These are phyloP conservation scores for Heliconius aoede DNA, from an alignment of 2,888 invertebrate genomes.

Conservation along the genomic window DNA sequence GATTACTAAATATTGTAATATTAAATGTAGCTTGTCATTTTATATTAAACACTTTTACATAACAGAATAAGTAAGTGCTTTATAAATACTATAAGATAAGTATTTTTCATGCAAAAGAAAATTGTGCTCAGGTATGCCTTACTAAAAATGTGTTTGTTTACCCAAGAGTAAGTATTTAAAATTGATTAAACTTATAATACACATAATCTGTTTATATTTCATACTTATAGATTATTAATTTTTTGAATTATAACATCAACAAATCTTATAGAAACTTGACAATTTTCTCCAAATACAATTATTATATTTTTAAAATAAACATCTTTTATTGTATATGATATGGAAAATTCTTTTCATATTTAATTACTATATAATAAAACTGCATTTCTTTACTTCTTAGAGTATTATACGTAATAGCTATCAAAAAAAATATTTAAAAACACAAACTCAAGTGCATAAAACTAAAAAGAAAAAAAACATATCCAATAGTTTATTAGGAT, in stretches of 20 bases:
- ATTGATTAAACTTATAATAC: constrained; percentile 8
- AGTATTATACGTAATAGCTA: no score
- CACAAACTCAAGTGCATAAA: no score
- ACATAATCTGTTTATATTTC: background rate
- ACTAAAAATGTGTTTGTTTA: background rate
- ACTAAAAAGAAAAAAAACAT: no score
- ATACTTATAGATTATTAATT: background rate
- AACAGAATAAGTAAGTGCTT: constrained; percentile 6
- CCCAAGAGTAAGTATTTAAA: background rate
- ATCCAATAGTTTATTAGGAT: no score
- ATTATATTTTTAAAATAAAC: no score
- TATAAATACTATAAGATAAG: background rate
- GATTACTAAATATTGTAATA: constrained; percentile 32
- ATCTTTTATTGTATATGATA: no score
- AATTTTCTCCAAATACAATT: no score
- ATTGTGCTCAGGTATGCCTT: constrained; percentile 6
- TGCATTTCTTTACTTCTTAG: background rate
- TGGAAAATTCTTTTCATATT: background rate
- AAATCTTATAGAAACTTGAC: no score
- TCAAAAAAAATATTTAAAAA: no score
- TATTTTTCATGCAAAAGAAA: constrained; percentile 1
- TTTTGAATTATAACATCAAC: no score
- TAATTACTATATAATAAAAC: background rate
- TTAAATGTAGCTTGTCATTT: constrained; percentile 23
- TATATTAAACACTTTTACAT: background rate